phyloP scores from a whole-genome alignment of 2,113 vertebrate species.

The Pelodiscus sinensis region DNA sequence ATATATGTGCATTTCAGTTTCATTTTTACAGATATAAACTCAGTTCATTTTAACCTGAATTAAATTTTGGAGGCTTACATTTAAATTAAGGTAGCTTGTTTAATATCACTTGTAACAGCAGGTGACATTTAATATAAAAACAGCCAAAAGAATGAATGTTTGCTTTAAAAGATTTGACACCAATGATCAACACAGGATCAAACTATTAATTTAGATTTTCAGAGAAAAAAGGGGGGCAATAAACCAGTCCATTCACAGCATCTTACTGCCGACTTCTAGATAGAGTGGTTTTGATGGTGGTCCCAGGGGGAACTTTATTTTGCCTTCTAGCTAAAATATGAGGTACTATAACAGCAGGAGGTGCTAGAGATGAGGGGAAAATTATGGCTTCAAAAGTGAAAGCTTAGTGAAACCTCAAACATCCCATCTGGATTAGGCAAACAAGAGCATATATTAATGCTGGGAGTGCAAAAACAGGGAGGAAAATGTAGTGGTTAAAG shows the following conservation, averaged over 20 bases:
- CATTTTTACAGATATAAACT: slow-evolving; percentile 83
- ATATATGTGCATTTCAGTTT: slow-evolving; percentile 81
- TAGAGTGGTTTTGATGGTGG: slow-evolving; percentile 82
- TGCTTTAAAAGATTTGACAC: slow-evolving; percentile 82
- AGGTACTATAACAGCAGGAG: slow-evolving; percentile 75
- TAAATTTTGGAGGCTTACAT: slow-evolving; percentile 81
- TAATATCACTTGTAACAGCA: slow-evolving; percentile 78
- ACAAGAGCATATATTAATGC: slow-evolving; percentile 40
- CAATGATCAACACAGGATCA: slow-evolving; percentile 76
- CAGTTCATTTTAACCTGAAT: slow-evolving; percentile 78
- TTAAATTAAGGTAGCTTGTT: slow-evolving; percentile 82
- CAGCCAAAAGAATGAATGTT: slow-evolving; percentile 74
- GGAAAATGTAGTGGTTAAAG: slow-evolving; percentile 55
- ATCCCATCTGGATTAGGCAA: slow-evolving; percentile 71
- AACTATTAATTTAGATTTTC: slow-evolving; percentile 75
- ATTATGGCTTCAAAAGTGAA: slow-evolving; percentile 64
- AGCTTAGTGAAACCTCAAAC: slow-evolving; percentile 72
- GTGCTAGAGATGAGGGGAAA: slow-evolving; percentile 39
- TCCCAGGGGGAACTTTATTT: slow-evolving; percentile 79
- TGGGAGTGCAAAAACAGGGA: slow-evolving; percentile 42
- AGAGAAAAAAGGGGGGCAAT: slow-evolving; percentile 72
- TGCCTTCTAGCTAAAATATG: slow-evolving; percentile 74
- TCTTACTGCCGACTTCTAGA: slow-evolving; percentile 78
- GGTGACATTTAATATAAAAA: slow-evolving; percentile 84
- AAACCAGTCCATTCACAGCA: slow-evolving; percentile 75